Evolutionary conservation across 2,797 vertebrate genomes (phyloP).

Genomic region (Malurus splendens): DNA sequence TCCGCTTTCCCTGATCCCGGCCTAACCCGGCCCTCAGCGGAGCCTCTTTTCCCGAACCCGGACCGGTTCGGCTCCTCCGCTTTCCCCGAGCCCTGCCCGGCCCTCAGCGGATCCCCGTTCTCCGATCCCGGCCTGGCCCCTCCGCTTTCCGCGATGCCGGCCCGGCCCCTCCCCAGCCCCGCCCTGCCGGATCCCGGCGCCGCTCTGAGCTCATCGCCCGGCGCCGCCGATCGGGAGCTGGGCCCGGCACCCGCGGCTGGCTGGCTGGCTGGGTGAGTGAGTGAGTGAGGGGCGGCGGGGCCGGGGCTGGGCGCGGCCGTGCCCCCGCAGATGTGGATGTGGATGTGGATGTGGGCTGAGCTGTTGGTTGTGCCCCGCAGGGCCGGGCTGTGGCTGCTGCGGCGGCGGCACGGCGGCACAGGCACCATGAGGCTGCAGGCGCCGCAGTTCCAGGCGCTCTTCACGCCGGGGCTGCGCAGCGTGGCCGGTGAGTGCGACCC

Average conservation of each 20-base stretch:
- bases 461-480: constrained; percentile 84
- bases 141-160: too few relatives aligned
- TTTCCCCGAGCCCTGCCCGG: too few relatives aligned
- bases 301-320: not conserved
- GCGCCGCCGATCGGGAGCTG: too few relatives aligned
- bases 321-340: constrained; percentile 54
- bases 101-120: too few relatives aligned
- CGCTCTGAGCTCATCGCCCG: too few relatives aligned
- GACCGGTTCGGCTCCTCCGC: too few relatives aligned
- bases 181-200: too few relatives aligned
- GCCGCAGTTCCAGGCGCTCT: constrained; percentile 84
- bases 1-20: too few relatives aligned
- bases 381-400: not conserved
- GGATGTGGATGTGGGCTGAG: constrained; percentile 36
- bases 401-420: not conserved
- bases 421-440: constrained; percentile 85
- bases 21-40: too few relatives aligned
- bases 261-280: not conserved
- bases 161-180: too few relatives aligned
- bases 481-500: constrained; percentile 79
- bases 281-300: not conserved
- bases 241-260: not conserved
- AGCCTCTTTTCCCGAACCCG: too few relatives aligned
- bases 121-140: too few relatives aligned
- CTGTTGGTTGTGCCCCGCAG: not conserved